Base-by-base conservation (phyloP, 2,888 invertebrate genomes). In the Scaptodrosophila latifasciaeformis region DNA sequence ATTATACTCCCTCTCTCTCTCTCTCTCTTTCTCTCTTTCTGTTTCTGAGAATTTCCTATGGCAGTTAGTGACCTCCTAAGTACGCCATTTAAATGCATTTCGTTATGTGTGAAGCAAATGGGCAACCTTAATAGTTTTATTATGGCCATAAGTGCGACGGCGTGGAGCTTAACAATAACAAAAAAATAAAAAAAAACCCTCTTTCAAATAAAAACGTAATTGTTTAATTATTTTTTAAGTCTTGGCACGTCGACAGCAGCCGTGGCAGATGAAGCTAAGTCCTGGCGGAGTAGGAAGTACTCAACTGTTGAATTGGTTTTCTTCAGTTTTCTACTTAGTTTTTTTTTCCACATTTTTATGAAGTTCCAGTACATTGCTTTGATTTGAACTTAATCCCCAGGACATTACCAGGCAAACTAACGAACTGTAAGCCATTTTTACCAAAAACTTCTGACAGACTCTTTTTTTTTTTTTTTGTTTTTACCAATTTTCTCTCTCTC, bases 331-430 rank as follows among this genome's bases (percentile, higher is more conserved):
- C 27, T 6, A 7, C 4, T 6, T 4, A 10, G 21, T 54, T 59
- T 44, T 51, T 34, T 10, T 7, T 44, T 51, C 57, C 53, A 56
- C 44, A 50, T 56, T 61, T 79, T 78, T 76, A 78, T 74, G 71
- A 52, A 56, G 72, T 64, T 55, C 70, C 82, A 81, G 65, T 67
- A 71, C 68, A 79, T 83, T 84, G 77, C 76, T 78, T 83, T 84
- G 82, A 84, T 84, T 82, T 67, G 80, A 83, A 80, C 75, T 80
- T 84, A 84, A 84, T 84, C 82, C 77, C 64, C 67, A 59, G 62
- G 72, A 78, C 68, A 78, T 76, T 76, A 61, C 68, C 60, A 62
- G 61, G 49, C 65, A 56, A 70, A 63, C 62, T 61, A 78, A 81
- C 81, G 81, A 76, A 70, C 76, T 81, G 78, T 62, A 81, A 81